Evolutionary conservation across 1,140 invertebrate genomes (phyloP), one percentile per base, ranked within the genome.

Genomic region (Bombus ignitus): DNA sequence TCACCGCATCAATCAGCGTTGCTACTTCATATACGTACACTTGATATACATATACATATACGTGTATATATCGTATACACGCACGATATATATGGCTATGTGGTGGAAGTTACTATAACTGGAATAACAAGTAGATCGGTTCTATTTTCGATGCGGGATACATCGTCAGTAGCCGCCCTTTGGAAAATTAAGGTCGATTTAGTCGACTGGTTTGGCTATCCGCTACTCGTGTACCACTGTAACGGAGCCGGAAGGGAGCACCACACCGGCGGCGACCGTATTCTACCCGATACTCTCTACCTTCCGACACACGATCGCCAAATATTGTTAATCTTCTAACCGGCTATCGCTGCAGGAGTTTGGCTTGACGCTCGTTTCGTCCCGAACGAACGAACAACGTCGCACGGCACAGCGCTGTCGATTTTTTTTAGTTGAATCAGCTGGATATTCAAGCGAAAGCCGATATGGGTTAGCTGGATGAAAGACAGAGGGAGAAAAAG

Each of bases 151-250:
- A 81, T 13, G 18, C 66, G 28, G 37, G 68, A 25, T 62, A 39
- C 47, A 35, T 37, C 79, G 22, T 72, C 47, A 13, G 22, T 22
- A 37, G 57, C 22, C 68, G 35, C 68, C 68, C 70, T 81, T 81
- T 82, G 39, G 57, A 37, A 74, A 82, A 75, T 83, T 78, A 57
- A 57, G 35, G 73, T 73, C 73, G 62, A 66, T 57, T 77, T 53
- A 68, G 44, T 35, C 62, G 73, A 83, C n/a, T 62, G 42, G 15
- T 53, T 53, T 66, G 44, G 25, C 32, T 81, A 32, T 53, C 28
- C 59, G 28, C 28, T 62, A n/a, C 25, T 25, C 57, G 28, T 28
- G 28, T n/a, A n/a, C 77, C 39, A 10, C 62, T 32, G 25, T 53
- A 57, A 70, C 47, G 10, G 1, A 68, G 28, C 79, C 68, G n/a